Evolutionary conservation across 2,888 invertebrate species (phyloP), one percentile per base, ranked within the genome.

Genomic region (Thymelicus acteon): DNA sequence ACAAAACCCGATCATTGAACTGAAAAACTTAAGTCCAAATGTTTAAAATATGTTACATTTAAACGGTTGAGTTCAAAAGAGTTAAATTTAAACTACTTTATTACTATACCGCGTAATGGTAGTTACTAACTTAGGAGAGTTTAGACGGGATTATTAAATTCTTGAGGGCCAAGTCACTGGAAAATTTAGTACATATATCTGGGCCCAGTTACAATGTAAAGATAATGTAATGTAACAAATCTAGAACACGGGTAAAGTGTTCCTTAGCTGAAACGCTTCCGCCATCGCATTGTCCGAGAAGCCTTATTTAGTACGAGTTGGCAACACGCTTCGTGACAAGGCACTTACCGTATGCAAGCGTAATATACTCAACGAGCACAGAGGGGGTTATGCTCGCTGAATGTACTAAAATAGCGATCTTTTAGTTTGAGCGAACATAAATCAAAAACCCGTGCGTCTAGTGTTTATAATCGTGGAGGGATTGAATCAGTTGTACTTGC

Each of bases 341-440:
- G 10, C 54, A 54, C 54, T 54, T 54, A 54, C 54, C 54, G 54
- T 54, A 54, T 54, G 54, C 54, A 54, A 54, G 54, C 54, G 54
- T 57, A 57, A 37, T 57, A 57, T 57, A 57, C 31, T 57, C 37
- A 31, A n/a, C 13, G 2, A 13, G 13, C 13, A 57, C 57, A 13
- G 57, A 57, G 57, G 5, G 8, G 2, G 57, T 24, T 54, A 10
- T 54, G 12, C 12, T 19, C 4, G 24, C 24, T 24, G 10, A 19
- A 7, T 54, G 24, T 54, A 54, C 24, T 12, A 24, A 54, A 24
- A 10, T 12, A 54, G 10, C 6, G 3, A 19, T 19, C 24, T 24
- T 54, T 54, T 24, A 19, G 8, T 24, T 4, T 52, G 3, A 19
- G 7, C 15, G 24, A 54, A 8, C 0, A 54, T 54, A 24, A 24